Evolutionary conservation across 2,113 vertebrate species (phyloP), one percentile per base, ranked within the genome.

Genomic region (Entomyzon cyanotis): DNA sequence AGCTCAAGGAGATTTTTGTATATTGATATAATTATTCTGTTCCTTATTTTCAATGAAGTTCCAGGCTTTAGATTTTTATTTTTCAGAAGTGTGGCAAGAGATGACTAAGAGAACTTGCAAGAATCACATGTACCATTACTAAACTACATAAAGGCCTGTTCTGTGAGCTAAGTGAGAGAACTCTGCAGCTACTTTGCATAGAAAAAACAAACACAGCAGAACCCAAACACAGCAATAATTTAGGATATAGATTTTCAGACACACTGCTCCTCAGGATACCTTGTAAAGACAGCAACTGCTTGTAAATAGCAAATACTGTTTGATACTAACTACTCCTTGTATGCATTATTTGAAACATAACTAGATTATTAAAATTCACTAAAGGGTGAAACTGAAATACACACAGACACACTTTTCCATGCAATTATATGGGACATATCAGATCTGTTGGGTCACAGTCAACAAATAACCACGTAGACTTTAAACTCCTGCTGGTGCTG

Each of bases 21-120:
- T 78, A 27, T 39, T 49, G 27, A 60, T 85, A 39, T 42, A 63
- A 28, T 67, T 78, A 83, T 33, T 84, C 14, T 3, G 35, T 46
- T 78, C 15, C 30, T 58, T 90, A 39, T 37, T 93, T 53, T 42
- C 49, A 89, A 46, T 2, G 1, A 76, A 53, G 21, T 80, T 41
- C 14, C 44, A 71, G 39, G 28, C 33, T 79, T 53, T 21, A 50
- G 28, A 70, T 46, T 71, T 87, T 83, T 50, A 53, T 84, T 87
- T 82, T 67, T 84, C 71, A 68, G 35, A 86, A 80, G 25, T 31
- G 41, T 53, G 21, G 80, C 58, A 93, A 92, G 64, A 95, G 76
- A 90, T 95, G 82, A 95, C 90, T 91, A 95, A 92, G 80, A 77
- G 23, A 80, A 93, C 92, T 84, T 85, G 46, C 69, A 95, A 78